Evolutionary conservation across 1,140 invertebrate genomes (phyloP).

Genomic region (Gonioctena quinquepunctata): DNA sequence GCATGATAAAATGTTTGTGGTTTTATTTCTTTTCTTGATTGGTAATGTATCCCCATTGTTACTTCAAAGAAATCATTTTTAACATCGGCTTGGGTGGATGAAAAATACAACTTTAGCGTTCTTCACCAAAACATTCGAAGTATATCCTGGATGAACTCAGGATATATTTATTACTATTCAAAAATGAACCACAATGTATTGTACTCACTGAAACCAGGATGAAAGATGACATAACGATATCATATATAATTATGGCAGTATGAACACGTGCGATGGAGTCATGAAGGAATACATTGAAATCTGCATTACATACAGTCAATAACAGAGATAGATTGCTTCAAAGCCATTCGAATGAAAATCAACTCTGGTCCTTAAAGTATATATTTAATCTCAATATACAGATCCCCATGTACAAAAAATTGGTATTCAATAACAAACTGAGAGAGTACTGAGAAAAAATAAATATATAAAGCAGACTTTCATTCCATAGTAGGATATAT

Average conservation of each 20-base stretch:
- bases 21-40: too few relatives aligned
- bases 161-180: background rate
- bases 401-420: background rate
- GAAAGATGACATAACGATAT: background rate
- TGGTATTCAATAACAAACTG: background rate
- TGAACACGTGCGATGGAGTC: background rate
- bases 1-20: too few relatives aligned
- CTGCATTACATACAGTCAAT: background rate
- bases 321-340: too few relatives aligned
- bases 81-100: too few relatives aligned
- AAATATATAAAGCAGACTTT: background rate
- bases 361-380: background rate
- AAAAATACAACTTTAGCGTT: too few relatives aligned
- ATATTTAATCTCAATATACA: background rate
- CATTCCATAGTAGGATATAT: background rate
- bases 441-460: background rate
- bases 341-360: background rate
- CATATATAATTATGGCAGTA: background rate
- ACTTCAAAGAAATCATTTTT: too few relatives aligned
- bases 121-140: too few relatives aligned
- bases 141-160: background rate
- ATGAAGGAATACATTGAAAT: background rate
- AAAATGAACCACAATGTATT: background rate
- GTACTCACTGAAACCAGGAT: background rate
- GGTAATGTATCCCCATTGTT: too few relatives aligned